phyloP scores from a whole-genome alignment of 2,888 invertebrate species.

The Synanthedon formicaeformis region DNA sequence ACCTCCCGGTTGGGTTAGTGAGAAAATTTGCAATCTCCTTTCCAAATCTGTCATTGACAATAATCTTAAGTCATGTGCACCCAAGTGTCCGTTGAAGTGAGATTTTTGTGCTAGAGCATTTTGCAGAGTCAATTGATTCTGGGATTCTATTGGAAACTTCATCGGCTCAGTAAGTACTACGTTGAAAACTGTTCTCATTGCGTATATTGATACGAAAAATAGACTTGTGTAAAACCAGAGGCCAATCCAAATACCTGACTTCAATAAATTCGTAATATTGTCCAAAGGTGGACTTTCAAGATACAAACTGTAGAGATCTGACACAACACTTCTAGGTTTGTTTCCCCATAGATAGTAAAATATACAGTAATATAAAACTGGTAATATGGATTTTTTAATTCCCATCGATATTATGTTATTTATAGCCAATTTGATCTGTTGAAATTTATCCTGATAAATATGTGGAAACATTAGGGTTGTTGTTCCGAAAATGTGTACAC shows the following conservation, averaged over 20 bases:
- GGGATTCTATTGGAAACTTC: conserved; percentile 72
- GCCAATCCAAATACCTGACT: conserved; percentile 69
- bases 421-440: conserved; percentile 73
- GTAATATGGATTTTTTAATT: conserved; percentile 70
- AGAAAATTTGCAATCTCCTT: conserved; percentile 76
- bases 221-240: conserved; percentile 78
- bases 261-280: conserved; percentile 53
- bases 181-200: conserved; percentile 78
- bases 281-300: conserved; percentile 65
- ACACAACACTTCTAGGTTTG: conserved; percentile 60
- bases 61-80: conserved; percentile 78
- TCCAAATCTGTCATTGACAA: conserved; percentile 72
- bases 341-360: conserved; percentile 74
- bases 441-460: conserved; percentile 77
- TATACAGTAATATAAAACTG: conserved; percentile 71
- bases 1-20: conserved; percentile 84
- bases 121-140: conserved; percentile 63
- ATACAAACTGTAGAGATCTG: conserved; percentile 64
- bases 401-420: conserved; percentile 70
- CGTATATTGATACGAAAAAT: conserved; percentile 77
- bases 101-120: conserved; percentile 73
- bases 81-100: conserved; percentile 80
- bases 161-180: conserved; percentile 78
- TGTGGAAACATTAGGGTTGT: conserved; percentile 75
- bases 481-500: conserved; percentile 64